Evolutionary conservation across 2,888 invertebrate genomes (phyloP), one percentile per base, ranked within the genome.

Genomic region (Melipona beecheii): DNA sequence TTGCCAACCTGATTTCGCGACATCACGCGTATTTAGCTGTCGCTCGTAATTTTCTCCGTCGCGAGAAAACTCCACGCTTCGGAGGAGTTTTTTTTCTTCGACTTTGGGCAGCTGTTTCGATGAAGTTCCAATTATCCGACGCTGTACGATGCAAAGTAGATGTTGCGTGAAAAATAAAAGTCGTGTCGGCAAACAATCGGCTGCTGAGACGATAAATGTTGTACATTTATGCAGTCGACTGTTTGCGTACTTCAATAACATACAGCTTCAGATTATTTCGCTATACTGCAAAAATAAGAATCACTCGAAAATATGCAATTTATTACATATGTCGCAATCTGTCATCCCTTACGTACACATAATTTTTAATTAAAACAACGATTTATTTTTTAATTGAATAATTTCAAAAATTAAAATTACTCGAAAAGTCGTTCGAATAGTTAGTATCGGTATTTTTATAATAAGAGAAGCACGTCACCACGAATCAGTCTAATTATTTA

Each of bases 401-500:
- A 43, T 11, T 43, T 43, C 11, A 9, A 9, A 43, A 9, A 43
- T 43, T 9, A 43, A 43, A 43, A 43, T 43, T 43, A 43, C 1
- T 43, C 0, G 43, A 11, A 11, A 43, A 43, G 43, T 43, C 43
- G 43, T 43, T 43, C 11, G 9, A 9, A 2, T 43, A 43, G 9
- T 43, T 9, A 11, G 9, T 11, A 9, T 9, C 9, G 36, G 9
- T 9, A 43, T 43, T 43, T 43, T 43, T 43, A 9, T 43, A 43
- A 43, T 43, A 43, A 43, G 43, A 9, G 9, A 43, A 36, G 0
- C 36, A 36, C 36, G 36, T 6, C 50, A 50, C 19, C 17, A 5
- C 5, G 6, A 15, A 27, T 60, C 27, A 60, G 43, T 19, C 11
- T 66, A 79, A 75, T 56, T 54, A 70, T 27, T 36, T 52, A 83